phyloP scores from a whole-genome alignment of 2,888 invertebrate species.

The Philereme vetulata region DNA sequence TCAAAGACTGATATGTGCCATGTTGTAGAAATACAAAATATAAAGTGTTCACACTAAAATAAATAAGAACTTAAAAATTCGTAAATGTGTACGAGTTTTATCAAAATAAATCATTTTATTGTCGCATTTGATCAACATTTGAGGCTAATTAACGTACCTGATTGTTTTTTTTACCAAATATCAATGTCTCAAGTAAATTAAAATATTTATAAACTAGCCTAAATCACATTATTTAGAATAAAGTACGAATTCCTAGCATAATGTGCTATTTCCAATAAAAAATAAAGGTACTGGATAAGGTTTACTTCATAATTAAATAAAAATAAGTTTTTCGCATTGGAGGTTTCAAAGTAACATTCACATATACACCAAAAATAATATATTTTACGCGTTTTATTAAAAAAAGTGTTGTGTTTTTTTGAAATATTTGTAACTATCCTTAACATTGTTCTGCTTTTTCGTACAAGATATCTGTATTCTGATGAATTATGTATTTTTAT shows the following conservation, averaged over 20 bases:
- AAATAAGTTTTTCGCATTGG: conserved; percentile 4
- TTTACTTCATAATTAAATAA: conserved; percentile 9
- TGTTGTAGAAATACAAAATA: conserved; percentile 14
- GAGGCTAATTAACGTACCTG: conserved; percentile 4
- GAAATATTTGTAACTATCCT: conserved; percentile 12
- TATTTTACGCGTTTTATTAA: conserved; percentile 5
- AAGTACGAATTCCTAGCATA: conserved; percentile 27
- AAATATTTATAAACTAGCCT: conserved; percentile 1
- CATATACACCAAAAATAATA: conserved; percentile 4
- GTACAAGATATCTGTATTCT: neutral
- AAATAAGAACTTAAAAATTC: conserved; percentile 3
- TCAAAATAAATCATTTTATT: conserved; percentile 7
- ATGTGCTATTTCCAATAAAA: conserved; percentile 36
- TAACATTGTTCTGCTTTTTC: conserved; percentile 7
- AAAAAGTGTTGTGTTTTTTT: conserved; percentile 7
- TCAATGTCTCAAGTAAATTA: neutral
- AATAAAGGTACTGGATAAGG: conserved; percentile 33
- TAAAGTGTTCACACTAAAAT: neutral
- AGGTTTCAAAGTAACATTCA: neutral
- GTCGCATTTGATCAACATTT: neutral
- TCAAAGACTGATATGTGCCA: conserved; percentile 52
- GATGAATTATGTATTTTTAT: neutral
- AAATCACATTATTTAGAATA: conserved; percentile 6
- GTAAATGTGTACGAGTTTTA: neutral
- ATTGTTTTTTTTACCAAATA: neutral